Percentiles rank a stretch among this genome's conserved stretches.
phyloP scores from a whole-genome alignment of 2,113 vertebrate genomes.

The Alectura lathami region DNA sequence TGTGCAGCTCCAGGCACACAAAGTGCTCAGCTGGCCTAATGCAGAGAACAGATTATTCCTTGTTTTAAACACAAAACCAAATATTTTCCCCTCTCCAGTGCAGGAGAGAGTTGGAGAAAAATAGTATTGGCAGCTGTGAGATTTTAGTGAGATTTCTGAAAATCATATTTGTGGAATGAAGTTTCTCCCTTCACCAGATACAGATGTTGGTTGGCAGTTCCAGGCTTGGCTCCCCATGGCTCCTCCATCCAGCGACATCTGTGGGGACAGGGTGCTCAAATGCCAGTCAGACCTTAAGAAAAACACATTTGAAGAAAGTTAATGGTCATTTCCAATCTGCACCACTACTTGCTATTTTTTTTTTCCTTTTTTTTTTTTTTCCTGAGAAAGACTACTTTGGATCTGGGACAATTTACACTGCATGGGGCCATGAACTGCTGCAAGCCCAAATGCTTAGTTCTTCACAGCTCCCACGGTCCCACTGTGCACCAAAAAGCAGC shows the following conservation, averaged over 20 bases:
- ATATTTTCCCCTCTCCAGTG: neutral
- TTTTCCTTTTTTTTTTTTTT: neutral
- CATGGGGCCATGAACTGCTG: neutral
- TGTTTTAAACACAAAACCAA: neutral
- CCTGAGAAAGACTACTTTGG: neutral
- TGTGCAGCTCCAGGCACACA: neutral
- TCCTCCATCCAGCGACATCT: slow-evolving; percentile 48
- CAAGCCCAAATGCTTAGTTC: neutral
- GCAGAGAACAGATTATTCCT: neutral
- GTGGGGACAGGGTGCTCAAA: slow-evolving; percentile 36
- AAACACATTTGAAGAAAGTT: too few relatives aligned
- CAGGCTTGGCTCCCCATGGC: slow-evolving; percentile 44
- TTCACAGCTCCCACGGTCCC: neutral
- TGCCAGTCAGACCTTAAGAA: neutral
- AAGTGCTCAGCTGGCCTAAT: neutral
- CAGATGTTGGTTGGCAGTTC: slow-evolving; percentile 47
- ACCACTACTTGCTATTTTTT: too few relatives aligned
- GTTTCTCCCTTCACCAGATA: slow-evolving; percentile 45
- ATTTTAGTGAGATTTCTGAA: neutral
- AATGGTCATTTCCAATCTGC: too few relatives aligned
- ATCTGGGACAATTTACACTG: neutral
- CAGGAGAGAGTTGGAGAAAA: neutral
- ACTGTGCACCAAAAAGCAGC: neutral
- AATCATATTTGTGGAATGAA: neutral
- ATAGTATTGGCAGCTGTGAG: neutral